A percentile compares a stretch with the other conserved stretches of the same genome.
Evolutionary conservation across 2,797 vertebrate genomes (phyloP).

Genomic region (Lagorchestes hirsutus): DNA sequence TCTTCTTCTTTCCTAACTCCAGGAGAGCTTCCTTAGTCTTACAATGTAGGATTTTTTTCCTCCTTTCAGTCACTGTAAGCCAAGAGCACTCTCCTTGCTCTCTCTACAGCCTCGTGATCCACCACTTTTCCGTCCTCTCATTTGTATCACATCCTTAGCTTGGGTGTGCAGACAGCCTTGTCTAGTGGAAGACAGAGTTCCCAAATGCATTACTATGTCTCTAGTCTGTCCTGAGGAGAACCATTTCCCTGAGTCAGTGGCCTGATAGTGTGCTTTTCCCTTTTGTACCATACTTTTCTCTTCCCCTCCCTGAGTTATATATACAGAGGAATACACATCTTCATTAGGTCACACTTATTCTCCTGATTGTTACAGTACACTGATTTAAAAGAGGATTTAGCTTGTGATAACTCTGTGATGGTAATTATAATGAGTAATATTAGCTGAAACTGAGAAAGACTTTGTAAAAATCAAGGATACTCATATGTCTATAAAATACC

Average conservation of each 20-base stretch:
- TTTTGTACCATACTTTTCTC: neutral
- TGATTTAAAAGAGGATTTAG: neutral
- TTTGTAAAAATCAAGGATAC: neutral
- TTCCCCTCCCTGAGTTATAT: neutral
- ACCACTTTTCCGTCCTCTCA: neutral
- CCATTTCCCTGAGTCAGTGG: neutral
- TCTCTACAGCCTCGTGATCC: neutral
- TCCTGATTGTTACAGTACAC: neutral
- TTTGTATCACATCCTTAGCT: neutral
- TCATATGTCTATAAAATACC: neutral
- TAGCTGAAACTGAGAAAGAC: neutral
- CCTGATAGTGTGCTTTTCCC: neutral
- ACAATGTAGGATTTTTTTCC: neutral
- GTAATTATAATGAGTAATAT: neutral
- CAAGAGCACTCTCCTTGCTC: neutral
- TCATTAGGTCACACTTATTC: neutral
- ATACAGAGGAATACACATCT: neutral
- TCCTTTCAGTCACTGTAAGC: neutral
- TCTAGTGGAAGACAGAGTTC: neutral
- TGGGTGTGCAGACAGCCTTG: neutral
- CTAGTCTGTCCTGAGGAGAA: neutral
- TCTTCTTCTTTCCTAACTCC: neutral
- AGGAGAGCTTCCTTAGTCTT: neutral
- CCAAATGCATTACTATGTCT: neutral
- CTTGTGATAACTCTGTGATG: neutral